These are phyloP conservation scores for Cerceris ruficornis DNA, from an alignment of 2,888 invertebrate species.

Conservation along the genomic window DNA sequence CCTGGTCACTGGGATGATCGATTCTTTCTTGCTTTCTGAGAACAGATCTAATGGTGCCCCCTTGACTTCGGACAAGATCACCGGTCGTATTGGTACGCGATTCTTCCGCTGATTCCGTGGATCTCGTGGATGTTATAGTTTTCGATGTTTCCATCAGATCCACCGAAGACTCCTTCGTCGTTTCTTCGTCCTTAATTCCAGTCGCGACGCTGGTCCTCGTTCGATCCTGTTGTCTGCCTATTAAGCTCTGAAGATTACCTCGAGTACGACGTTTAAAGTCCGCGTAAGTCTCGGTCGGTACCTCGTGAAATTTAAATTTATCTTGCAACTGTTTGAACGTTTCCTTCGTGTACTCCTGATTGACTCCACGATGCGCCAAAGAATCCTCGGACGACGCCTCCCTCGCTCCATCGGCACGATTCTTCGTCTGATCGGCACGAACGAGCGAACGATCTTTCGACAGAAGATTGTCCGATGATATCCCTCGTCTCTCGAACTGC, in stretches of 20 bases:
- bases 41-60: constrained; percentile 69
- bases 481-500: constrained; percentile 72
- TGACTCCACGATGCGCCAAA: constrained; percentile 25
- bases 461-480: constrained; percentile 75
- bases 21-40: constrained; percentile 76
- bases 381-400: constrained; percentile 58
- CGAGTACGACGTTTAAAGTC: constrained; percentile 75
- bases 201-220: constrained; percentile 6
- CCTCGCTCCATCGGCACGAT: constrained; percentile 25
- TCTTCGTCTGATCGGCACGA: constrained; percentile 31
- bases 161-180: not conserved
- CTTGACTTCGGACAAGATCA: constrained; percentile 32
- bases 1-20: constrained; percentile 73
- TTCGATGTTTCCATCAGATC: not conserved
- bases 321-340: constrained; percentile 74
- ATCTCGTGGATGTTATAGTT: not conserved
- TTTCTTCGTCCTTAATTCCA: constrained; percentile 3
- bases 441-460: constrained; percentile 53
- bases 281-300: constrained; percentile 75
- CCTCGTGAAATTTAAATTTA: constrained; percentile 73
- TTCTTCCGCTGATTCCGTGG: constrained; percentile 21
- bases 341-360: constrained; percentile 61
- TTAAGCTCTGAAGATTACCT: constrained; percentile 54
- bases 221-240: constrained; percentile 41
- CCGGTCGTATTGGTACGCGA: not conserved